These are phyloP conservation scores for Marisa cornuarietis DNA, from an alignment of 1,140 invertebrate genomes.

Conservation along the genomic window DNA sequence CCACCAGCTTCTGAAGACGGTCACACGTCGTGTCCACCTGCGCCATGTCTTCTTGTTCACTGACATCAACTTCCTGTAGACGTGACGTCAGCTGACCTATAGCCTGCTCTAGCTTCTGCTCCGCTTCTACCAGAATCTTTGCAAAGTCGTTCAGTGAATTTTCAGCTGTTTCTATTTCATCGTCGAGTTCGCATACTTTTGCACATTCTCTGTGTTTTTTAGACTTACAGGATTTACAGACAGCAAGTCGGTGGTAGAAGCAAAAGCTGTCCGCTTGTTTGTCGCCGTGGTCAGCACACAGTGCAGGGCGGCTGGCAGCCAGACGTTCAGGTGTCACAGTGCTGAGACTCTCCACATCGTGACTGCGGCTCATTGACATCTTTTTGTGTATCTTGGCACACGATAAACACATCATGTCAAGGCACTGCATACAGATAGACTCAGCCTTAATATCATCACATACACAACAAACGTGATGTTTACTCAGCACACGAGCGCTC, in stretches of 20 bases:
- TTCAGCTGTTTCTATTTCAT: not conserved
- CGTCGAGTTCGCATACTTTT: not conserved
- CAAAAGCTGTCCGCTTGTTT: not conserved
- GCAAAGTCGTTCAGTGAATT: not conserved
- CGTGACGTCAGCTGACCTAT: not conserved
- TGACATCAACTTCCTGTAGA: not conserved
- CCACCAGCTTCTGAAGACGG: conserved; percentile 1
- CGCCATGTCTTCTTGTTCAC: not conserved
- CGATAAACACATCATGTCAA: conserved; percentile 4
- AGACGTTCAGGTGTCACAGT: not conserved
- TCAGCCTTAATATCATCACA: not conserved
- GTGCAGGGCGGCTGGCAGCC: not conserved
- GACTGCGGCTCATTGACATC: not conserved
- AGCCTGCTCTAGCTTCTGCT: not conserved
- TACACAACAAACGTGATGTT: conserved; percentile 6
- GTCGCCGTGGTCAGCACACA: not conserved
- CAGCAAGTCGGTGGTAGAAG: not conserved
- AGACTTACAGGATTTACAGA: not conserved
- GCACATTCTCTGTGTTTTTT: not conserved
- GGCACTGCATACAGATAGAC: not conserved
- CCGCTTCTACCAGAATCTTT: not conserved
- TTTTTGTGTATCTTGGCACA: not conserved
- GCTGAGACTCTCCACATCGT: not conserved
- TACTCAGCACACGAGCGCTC: not conserved
- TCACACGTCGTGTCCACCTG: not conserved